Evolutionary conservation across 2,797 vertebrate species (phyloP).

Genomic region (Rallus crepitans): DNA sequence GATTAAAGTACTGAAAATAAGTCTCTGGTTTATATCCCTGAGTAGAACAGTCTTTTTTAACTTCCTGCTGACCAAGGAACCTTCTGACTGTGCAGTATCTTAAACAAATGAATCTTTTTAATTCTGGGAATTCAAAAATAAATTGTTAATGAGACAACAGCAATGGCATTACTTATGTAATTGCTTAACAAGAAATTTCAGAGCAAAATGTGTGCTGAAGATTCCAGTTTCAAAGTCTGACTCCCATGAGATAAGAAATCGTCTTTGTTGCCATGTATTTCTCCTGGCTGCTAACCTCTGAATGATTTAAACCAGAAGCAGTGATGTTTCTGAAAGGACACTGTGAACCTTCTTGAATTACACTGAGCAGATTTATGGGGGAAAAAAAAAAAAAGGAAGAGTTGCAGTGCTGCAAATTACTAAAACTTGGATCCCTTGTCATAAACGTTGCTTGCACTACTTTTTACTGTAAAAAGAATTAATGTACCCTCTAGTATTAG

Average conservation of each 20-base stretch:
- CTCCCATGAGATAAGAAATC: background rate
- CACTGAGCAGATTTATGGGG: background rate
- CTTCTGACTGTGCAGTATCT: background rate
- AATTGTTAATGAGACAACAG: background rate
- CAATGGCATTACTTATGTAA: background rate
- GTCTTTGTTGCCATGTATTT: background rate
- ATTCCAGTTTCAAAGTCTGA: background rate
- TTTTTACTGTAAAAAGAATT: background rate
- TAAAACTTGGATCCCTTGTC: background rate
- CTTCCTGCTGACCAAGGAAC: background rate
- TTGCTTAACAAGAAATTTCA: background rate
- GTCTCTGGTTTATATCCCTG: background rate
- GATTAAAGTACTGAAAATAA: background rate
- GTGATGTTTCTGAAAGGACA: constrained; percentile 14
- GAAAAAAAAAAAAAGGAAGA: background rate
- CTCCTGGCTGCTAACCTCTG: background rate
- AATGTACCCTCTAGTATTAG: background rate
- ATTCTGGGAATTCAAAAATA: background rate
- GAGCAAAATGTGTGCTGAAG: background rate
- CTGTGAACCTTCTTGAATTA: background rate
- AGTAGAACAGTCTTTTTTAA: background rate
- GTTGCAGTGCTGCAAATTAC: background rate
- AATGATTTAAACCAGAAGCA: constrained; percentile 3
- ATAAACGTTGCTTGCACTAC: background rate
- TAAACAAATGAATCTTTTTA: background rate